Evolutionary conservation across 2,797 vertebrate species (phyloP), one percentile per base, ranked within the genome.

Genomic region (Myioborus melanocephalus): DNA sequence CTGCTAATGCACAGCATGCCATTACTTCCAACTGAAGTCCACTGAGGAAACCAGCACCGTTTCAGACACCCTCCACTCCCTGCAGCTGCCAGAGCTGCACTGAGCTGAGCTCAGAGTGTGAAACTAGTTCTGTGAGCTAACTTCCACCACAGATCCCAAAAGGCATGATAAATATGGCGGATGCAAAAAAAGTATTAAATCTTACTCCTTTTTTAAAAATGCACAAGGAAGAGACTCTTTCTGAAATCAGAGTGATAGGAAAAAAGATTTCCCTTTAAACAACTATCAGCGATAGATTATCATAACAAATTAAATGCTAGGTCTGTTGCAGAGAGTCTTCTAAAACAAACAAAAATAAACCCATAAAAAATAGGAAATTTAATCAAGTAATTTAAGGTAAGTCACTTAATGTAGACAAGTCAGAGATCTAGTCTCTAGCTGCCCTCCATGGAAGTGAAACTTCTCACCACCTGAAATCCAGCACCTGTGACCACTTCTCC

Each of bases 401-500:
- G 34, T 87, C 83, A 78, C 57, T 89, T 65, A 53, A 92, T 17
- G 60, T 20, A 90, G 52, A 28, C 60, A 60, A 95, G 52, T 68
- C 72, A 79, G 47, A 90, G 12, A 49, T 53, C 83, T 75, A 53
- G 39, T 83, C 83, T 81, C 76, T 61, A 78, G 80, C 30, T 90
- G 76, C 86, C 90, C 73, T 92, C 66, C 75, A 59, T 86, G 95
- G 60, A 90, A 96, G 43, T 87, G 78, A 96, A 96, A 95, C 93
- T 96, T 69, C 34, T 90, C n/a, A 32, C 65, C 80, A 78, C 23
- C 82, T 86, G 50, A 83, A 87, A 89, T 91, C 52, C 56, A 95
- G 43, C 22, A 57, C 32, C 39, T 49, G 72, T 13, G 4, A 90
- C 44, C 47, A 68, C 71, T 88, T 87, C 52, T 91, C 61, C 7